Evolutionary conservation across 2,113 vertebrate species (phyloP).

Genomic region (Ictidomys tridecemlineatus): DNA sequence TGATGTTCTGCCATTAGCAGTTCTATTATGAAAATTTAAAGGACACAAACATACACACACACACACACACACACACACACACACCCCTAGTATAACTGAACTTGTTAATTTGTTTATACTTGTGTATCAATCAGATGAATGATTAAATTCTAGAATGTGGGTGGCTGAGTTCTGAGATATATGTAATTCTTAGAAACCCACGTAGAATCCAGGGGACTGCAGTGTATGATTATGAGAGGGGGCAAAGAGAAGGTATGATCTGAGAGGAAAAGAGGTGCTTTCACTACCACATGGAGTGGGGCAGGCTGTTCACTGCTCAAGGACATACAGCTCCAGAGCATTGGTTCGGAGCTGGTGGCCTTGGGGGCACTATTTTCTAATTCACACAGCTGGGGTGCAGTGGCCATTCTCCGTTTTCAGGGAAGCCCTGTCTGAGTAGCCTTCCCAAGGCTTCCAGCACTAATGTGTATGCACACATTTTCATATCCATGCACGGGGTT

Average conservation of each 20-base stretch:
- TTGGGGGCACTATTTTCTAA: background rate
- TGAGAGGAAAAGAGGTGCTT: background rate
- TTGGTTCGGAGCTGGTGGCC: background rate
- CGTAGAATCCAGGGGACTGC: background rate
- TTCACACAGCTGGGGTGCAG: background rate
- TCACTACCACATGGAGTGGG: background rate
- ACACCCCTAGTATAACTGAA: too few species aligned
- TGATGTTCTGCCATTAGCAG: background rate
- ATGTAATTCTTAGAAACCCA: background rate
- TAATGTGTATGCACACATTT: background rate
- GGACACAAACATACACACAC: background rate
- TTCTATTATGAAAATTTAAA: background rate
- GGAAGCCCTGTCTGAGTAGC: background rate
- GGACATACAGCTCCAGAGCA: background rate
- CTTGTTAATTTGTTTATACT: background rate
- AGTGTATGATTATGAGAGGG: background rate
- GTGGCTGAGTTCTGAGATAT: background rate
- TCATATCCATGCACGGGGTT: background rate
- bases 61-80: too few species aligned
- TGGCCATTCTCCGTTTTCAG: background rate
- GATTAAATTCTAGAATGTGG: background rate
- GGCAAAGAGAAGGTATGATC: background rate
- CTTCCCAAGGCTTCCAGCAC: background rate
- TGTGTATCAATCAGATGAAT: background rate
- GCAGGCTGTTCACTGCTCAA: background rate